Conservation (phyloP, 2,888 invertebrate species). For the Geotrupes spiniger region DNA sequence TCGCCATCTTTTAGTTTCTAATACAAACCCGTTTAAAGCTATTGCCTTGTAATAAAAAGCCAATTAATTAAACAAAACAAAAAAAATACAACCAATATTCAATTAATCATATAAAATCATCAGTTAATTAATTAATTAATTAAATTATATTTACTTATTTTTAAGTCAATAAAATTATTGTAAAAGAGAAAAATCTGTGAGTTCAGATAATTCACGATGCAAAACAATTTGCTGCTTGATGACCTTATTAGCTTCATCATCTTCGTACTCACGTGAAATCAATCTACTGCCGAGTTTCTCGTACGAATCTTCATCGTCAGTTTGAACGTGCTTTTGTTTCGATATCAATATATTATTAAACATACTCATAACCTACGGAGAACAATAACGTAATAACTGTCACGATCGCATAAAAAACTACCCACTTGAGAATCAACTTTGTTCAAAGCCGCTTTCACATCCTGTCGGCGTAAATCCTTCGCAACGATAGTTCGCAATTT, state of each 20-base stretch:
- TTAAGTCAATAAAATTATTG: slow-evolving; percentile 17
- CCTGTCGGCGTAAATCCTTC: slow-evolving; percentile 44
- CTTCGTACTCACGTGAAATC: slow-evolving; percentile 39
- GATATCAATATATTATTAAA: slow-evolving; percentile 78
- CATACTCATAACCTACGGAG: slow-evolving; percentile 66
- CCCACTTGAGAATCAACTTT: slow-evolving; percentile 45
- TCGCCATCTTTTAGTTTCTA: no score
- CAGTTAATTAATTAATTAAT: no score
- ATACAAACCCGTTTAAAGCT: no score
- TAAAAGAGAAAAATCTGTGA: slow-evolving; percentile 25
- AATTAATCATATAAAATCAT: no score
- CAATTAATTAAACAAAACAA: no score
- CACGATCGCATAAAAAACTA: no score
- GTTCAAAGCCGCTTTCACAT: slow-evolving; percentile 44
- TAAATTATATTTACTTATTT: no score
- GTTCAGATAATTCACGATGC: slow-evolving; percentile 29
- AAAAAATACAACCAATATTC: no score
- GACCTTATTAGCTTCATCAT: slow-evolving; percentile 41
- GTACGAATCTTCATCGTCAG: slow-evolving; percentile 38
- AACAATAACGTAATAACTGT: slow-evolving; percentile 6
- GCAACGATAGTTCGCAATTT: slow-evolving; percentile 40
- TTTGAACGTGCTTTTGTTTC: slow-evolving; percentile 77
- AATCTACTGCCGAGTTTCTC: slow-evolving; percentile 34
- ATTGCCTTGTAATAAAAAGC: no score
- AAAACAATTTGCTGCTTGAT: slow-evolving; percentile 41